A percentile compares a stretch with the other conserved stretches of the same genome.
These are phyloP conservation scores for Sitodiplosis mosellana DNA, from an alignment of 1,140 invertebrate species.

Conservation along the genomic window DNA sequence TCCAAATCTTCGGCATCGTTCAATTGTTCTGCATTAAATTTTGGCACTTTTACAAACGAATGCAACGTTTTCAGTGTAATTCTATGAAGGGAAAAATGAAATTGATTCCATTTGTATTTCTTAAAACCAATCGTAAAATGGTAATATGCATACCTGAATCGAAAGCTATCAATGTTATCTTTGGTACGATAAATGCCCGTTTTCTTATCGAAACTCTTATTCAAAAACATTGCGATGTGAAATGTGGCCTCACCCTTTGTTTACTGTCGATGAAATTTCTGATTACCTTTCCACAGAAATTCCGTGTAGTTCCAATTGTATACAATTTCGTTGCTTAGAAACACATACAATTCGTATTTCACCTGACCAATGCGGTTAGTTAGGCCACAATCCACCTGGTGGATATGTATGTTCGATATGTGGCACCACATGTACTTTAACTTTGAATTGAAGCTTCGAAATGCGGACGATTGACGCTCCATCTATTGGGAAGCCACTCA, in stretches of 20 bases:
- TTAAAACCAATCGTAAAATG: not conserved
- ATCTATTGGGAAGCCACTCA: too few species aligned
- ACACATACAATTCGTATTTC: too few species aligned
- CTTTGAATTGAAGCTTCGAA: too few species aligned
- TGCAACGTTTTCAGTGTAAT: conserved; percentile 14
- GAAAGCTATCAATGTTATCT: conserved; percentile 29
- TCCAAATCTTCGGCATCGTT: not conserved
- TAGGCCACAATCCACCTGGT: too few species aligned
- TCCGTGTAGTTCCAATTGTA: not conserved
- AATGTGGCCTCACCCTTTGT: not conserved
- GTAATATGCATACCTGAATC: conserved; percentile 22
- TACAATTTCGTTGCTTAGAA: too few species aligned
- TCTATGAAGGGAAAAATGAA: not conserved
- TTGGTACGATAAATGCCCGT: conserved; percentile 27
- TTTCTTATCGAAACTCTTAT: conserved; percentile 20
- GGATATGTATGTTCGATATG: too few species aligned
- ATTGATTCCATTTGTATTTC: not conserved
- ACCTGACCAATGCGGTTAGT: too few species aligned
- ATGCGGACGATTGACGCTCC: too few species aligned
- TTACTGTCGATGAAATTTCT: not conserved
- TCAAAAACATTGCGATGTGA: conserved; percentile 8
- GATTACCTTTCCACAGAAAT: not conserved
- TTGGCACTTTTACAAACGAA: conserved; percentile 18
- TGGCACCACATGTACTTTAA: too few species aligned
- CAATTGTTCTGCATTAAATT: conserved; percentile 9